phyloP scores from a whole-genome alignment of 2,888 invertebrate species.

The Rhamphomyia laevipes region DNA sequence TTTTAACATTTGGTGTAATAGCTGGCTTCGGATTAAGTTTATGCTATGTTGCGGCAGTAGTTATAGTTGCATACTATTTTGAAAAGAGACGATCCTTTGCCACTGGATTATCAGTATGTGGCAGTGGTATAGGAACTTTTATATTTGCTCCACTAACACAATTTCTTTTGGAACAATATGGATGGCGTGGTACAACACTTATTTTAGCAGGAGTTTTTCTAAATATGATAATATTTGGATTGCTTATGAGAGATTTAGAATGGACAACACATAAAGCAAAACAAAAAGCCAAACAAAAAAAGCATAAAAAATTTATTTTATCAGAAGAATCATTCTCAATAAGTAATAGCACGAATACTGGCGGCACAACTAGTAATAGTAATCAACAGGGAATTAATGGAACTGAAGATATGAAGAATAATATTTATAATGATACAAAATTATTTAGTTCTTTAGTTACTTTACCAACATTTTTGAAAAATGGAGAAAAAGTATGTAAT shows the following conservation, averaged over 20 bases:
- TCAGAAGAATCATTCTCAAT: conserved; percentile 61
- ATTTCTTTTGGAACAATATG: conserved; percentile 60
- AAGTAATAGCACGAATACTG: conserved; percentile 54
- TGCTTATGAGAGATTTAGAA: conserved; percentile 57
- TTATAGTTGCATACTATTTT: conserved; percentile 83
- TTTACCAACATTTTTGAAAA: conserved; percentile 70
- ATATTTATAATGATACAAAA: conserved; percentile 25
- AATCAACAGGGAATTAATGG: conserved; percentile 29
- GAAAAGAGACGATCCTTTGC: conserved; percentile 74
- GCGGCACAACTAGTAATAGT: conserved; percentile 39
- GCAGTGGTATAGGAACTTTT: conserved; percentile 80
- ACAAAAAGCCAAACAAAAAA: conserved; percentile 48
- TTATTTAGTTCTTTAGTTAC: conserved; percentile 68
- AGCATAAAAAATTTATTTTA: conserved; percentile 48
- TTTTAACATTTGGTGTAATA: conserved; percentile 71
- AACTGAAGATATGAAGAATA: conserved; percentile 13
- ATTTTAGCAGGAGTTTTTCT: conserved; percentile 70
- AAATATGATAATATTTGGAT: conserved; percentile 70
- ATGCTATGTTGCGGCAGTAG: conserved; percentile 83
- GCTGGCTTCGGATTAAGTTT: conserved; percentile 76
- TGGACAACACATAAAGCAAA: conserved; percentile 48
- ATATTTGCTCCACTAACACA: conserved; percentile 73
- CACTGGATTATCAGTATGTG: conserved; percentile 76
- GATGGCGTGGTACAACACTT: conserved; percentile 74
- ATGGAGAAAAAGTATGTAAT: conserved; percentile 49